Base-by-base conservation (phyloP, 2,888 invertebrate genomes). In the Notodonta ziczac region DNA sequence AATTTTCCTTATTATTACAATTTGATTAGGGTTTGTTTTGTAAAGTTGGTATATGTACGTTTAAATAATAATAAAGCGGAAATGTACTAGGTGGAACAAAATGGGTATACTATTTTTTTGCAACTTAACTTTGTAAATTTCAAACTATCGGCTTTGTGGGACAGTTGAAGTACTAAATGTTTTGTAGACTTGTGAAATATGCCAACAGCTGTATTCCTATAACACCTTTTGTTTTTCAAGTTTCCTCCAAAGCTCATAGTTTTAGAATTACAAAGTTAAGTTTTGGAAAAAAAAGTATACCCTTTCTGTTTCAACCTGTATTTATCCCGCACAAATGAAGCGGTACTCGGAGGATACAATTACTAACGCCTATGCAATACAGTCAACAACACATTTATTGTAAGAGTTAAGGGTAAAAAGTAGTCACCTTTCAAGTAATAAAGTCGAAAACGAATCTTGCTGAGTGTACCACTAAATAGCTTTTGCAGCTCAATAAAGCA, bases 401-500 rank as follows among this genome's bases (percentile, higher is more conserved):
- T 53, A 58, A 58, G n/a, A 14, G 42, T 16, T 44, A 48, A 60
- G 53, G 58, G 51, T 58, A 71, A 65, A 39, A 59, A 58, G 55
- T 56, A 67, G 42, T 57, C 57, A 62, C 59, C 32, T 53, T 66
- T 63, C 9, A 64, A 58, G 62, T 62, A 16, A 10, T 54, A 55
- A 46, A 65, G 42, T 61, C 44, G 24, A 51, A 68, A 64, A 65
- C 44, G 59, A 62, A 70, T 56, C 42, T 63, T 64, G 64, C 51
- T 7, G 57, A 64, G 53, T 50, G 51, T 61, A 61, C 42, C 48
- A 61, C 57, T 58, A 62, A 63, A 58, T 63, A 52, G 61, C 57
- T 59, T 63, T 65, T 56, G 57, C 52, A 70, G 80, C 80, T 81
- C 83, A 80, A 82, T 79, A 83, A 80, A 82, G 82, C 80, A 60